phyloP scores from a whole-genome alignment of 1,140 invertebrate species.

The Olivierus martensii region DNA sequence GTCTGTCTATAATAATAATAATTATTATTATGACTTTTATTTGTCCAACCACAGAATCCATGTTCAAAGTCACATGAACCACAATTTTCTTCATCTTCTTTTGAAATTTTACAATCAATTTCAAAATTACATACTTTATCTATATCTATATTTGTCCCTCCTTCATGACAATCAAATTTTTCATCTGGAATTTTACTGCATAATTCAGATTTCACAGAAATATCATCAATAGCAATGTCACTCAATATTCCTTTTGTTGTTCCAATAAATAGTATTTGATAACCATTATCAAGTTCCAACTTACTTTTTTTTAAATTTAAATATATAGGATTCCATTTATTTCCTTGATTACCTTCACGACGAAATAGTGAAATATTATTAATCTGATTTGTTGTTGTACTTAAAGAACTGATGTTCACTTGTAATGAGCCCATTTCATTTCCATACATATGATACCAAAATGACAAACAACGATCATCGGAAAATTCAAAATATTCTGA shows the following conservation, averaged over 20 bases:
- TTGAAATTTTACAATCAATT: slow-evolving; percentile 4
- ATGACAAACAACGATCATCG: slow-evolving; percentile 13
- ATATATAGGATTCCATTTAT: slow-evolving; percentile 5
- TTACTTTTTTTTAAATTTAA: slow-evolving; percentile 4
- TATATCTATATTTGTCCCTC: neutral
- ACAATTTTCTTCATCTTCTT: slow-evolving; percentile 15
- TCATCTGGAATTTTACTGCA: slow-evolving; percentile 12
- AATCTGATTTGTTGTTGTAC: neutral
- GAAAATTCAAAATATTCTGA: slow-evolving; percentile 14
- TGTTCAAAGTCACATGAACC: slow-evolving; percentile 18
- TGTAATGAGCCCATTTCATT: slow-evolving; percentile 14
- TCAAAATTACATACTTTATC: slow-evolving; percentile 14
- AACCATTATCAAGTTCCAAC: slow-evolving; percentile 6
- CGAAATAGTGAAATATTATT: neutral
- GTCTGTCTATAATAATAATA: neutral
- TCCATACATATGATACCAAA: slow-evolving; percentile 22
- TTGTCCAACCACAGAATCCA: slow-evolving; percentile 12
- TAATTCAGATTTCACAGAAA: slow-evolving; percentile 6
- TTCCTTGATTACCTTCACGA: slow-evolving; percentile 6
- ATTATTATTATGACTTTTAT: neutral
- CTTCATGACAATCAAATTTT: slow-evolving; percentile 11
- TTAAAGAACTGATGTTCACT: slow-evolving; percentile 10
- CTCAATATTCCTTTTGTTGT: slow-evolving; percentile 11
- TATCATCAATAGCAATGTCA: slow-evolving; percentile 18
- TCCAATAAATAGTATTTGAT: slow-evolving; percentile 14